phyloP scores from a whole-genome alignment of 2,113 vertebrate species.

The Zosterops hypoxanthus region DNA sequence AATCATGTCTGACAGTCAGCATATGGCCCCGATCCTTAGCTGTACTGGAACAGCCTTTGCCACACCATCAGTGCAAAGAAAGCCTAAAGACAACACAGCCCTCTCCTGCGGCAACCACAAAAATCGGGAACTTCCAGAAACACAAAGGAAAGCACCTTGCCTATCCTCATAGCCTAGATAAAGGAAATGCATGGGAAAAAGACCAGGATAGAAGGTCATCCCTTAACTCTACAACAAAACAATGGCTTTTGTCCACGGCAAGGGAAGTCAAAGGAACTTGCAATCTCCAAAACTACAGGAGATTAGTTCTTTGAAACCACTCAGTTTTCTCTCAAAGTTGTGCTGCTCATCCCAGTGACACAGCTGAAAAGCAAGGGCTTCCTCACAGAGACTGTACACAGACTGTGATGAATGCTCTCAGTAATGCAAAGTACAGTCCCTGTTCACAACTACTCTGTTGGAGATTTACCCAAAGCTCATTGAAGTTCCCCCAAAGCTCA shows the following conservation, averaged over 20 bases:
- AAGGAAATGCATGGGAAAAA: neutral
- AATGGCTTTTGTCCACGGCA: neutral
- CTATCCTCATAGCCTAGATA: neutral
- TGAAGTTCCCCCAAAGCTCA: neutral
- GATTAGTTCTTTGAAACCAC: neutral
- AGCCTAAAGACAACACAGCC: neutral
- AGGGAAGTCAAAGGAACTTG: neutral
- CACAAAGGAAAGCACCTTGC: neutral
- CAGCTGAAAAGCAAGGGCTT: neutral
- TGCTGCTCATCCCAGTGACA: neutral
- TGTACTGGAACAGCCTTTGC: neutral
- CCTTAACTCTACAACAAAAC: neutral
- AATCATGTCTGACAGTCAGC: conserved; percentile 41
- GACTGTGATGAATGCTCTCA: neutral
- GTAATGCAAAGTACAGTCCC: fast-evolving
- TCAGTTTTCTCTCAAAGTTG: neutral
- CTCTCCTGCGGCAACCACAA: fast-evolving
- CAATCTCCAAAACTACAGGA: neutral
- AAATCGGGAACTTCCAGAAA: neutral
- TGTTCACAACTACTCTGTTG: neutral
- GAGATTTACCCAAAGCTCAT: neutral
- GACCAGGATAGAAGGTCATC: neutral
- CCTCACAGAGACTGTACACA: neutral
- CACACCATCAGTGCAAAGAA: neutral
- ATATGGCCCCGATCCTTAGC: neutral